Percentiles rank a stretch among this genome's conserved stretches.
Conservation (phyloP, 2,888 invertebrate species). For the Athetis lepigone region DNA sequence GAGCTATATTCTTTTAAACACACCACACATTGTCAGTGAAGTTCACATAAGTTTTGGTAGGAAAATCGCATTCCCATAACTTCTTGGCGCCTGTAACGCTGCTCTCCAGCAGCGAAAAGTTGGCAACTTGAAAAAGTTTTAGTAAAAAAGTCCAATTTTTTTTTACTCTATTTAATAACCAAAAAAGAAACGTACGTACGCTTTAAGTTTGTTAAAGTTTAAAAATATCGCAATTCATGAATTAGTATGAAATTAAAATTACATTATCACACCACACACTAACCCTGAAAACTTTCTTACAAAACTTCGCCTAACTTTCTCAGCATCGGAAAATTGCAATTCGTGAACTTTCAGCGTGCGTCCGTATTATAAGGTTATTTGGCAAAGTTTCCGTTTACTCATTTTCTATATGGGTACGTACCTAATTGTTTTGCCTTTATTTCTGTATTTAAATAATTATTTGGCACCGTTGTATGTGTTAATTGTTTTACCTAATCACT, state of each 20-base stretch:
- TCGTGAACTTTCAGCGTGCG: slow-evolving; percentile 46
- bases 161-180: not conserved
- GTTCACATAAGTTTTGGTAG: slow-evolving; percentile 36
- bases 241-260: not conserved
- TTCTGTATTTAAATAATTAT: slow-evolving; percentile 27
- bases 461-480: slow-evolving; percentile 45
- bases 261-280: not conserved
- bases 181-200: not conserved
- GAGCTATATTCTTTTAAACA: slow-evolving; percentile 60
- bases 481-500: slow-evolving; percentile 34
- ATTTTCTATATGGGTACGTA: slow-evolving; percentile 15
- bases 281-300: slow-evolving; percentile 18
- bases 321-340: slow-evolving; percentile 30
- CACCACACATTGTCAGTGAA: slow-evolving; percentile 36
- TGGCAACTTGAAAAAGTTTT: slow-evolving; percentile 26
- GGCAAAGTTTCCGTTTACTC: slow-evolving; percentile 45
- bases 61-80: slow-evolving; percentile 37
- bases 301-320: slow-evolving; percentile 31
- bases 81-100: slow-evolving; percentile 29
- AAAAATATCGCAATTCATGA: not conserved
- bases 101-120: slow-evolving; percentile 20
- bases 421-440: slow-evolving; percentile 27
- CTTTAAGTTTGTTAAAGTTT: not conserved
- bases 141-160: too few relatives aligned
- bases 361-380: slow-evolving; percentile 51